These are phyloP conservation scores for Drosophila orosa DNA, from an alignment of 1,140 invertebrate genomes.

Conservation along the genomic window DNA sequence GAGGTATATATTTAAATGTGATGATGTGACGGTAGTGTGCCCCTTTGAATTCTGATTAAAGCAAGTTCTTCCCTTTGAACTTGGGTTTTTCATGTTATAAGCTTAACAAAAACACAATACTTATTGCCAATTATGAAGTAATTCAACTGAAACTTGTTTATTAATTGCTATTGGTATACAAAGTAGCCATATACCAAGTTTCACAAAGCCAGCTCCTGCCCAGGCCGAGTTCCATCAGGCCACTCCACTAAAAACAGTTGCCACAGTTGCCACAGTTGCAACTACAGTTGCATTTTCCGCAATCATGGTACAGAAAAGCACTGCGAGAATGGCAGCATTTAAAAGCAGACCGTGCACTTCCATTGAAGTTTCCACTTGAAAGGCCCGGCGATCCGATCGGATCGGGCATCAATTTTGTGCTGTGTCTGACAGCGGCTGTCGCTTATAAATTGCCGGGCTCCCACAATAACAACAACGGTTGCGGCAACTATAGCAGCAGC, in stretches of 20 bases:
- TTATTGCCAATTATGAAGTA: background rate
- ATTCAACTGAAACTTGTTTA: background rate
- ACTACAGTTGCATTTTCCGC: background rate
- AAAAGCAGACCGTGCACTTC: constrained; percentile 5
- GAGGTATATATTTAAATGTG: constrained; percentile 32
- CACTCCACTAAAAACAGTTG: constrained; percentile 18
- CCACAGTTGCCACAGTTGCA: background rate
- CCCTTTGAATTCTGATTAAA: constrained; percentile 14
- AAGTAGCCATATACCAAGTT: constrained; percentile 11
- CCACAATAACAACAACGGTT: constrained; percentile 3
- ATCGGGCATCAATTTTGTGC: constrained; percentile 59
- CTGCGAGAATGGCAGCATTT: constrained; percentile 14
- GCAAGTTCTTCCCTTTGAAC: background rate
- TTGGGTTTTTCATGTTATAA: background rate
- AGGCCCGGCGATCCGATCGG: constrained; percentile 38
- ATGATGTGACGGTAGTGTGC: background rate
- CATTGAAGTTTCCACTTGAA: constrained; percentile 38
- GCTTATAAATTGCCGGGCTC: constrained; percentile 61
- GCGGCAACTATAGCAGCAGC: background rate
- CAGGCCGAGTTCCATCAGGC: background rate
- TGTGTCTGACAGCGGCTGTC: constrained; percentile 46
- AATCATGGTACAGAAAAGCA: constrained; percentile 7
- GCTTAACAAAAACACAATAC: too few species aligned
- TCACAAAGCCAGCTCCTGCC: background rate
- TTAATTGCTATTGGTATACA: background rate